These are phyloP conservation scores for Artemia sinica DNA, from an alignment of 2,888 invertebrate genomes.

Conservation along the genomic window DNA sequence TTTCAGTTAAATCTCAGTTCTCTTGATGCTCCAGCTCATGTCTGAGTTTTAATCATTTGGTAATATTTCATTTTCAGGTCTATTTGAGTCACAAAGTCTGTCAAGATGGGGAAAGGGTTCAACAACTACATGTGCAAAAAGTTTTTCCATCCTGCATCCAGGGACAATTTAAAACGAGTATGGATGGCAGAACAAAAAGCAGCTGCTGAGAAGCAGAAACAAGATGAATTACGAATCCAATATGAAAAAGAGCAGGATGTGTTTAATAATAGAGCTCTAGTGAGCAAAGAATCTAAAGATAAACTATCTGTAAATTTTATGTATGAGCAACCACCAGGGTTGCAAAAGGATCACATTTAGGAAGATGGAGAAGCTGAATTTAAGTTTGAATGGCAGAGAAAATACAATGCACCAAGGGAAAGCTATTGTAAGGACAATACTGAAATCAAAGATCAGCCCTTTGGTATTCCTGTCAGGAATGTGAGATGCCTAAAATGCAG, in stretches of 20 bases:
- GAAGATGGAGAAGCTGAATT: slow-evolving; percentile 89
- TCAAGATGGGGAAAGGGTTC: slow-evolving; percentile 93
- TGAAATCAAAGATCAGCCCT: slow-evolving; percentile 92
- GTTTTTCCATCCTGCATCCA: slow-evolving; percentile 96
- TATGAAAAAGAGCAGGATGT: slow-evolving; percentile 98
- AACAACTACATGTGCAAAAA: slow-evolving; percentile 99
- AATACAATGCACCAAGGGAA: slow-evolving; percentile 96
- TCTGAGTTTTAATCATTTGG: too few relatives aligned
- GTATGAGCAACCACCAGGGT: slow-evolving; percentile 98
- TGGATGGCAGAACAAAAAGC: slow-evolving; percentile 99
- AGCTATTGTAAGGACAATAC: slow-evolving; percentile 92
- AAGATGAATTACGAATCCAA: slow-evolving; percentile 85
- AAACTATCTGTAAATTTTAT: slow-evolving; percentile 94
- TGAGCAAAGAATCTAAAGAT: slow-evolving; percentile 96
- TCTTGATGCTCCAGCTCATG: too few relatives aligned
- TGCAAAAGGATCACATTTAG: slow-evolving; percentile 72
- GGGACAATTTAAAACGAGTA: slow-evolving; percentile 93
- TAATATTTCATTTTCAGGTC: too few relatives aligned
- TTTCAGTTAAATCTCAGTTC: too few relatives aligned
- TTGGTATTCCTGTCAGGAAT: slow-evolving; percentile 91
- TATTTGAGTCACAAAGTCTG: neutral
- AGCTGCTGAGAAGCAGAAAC: slow-evolving; percentile 88
- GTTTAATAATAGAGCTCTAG: slow-evolving; percentile 86
- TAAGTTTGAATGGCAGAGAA: slow-evolving; percentile 99
- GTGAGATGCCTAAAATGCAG: slow-evolving; percentile 97